Base-by-base conservation (phyloP, 92 coral and sea anemone genomes). In the Epizoanthus rinbou region DNA sequence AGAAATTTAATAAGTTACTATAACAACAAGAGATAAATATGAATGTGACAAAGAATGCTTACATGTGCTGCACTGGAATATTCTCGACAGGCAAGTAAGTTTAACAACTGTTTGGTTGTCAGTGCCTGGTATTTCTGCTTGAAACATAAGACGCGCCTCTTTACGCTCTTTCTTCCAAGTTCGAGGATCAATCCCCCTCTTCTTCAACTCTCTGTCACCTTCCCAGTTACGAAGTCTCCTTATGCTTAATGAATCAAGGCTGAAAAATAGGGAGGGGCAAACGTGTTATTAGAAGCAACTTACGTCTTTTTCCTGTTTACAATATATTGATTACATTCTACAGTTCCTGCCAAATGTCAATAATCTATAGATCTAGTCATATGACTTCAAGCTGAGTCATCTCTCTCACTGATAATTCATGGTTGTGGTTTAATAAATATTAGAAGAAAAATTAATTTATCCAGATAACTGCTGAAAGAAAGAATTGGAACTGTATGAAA, bases 41-140 rank as follows among this genome's bases (percentile, higher is more conserved):
- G 31, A 16, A 17, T 0, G 33, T 31, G 16, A 8, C 17, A 69
- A 25, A 14, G 23, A 50, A 35, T 10, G 87, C 95, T 92, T 71
- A 94, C 95, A 94, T 81, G 95, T 89, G 90, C 99, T 97, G 65
- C 99, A 97, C 89, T 97, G 98, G 94, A 97, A 97, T 58, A 97
- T 90, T 89, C 93, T 94, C 6, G 99, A 97, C 72, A 91, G 95
- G 90, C 97, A 97, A 10, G 92, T 87, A 65, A 97, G 83, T 73
- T 89, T 92, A 8, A 79, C 53, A n/a, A 85, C 86, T 43, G 93
- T 88, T 68, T 65, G 82, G 28, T 90, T 93, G 83, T 87, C 84
- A 62, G 80, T 75, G 54, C 75, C 93, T 66, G 98, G 97, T 58
- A 97, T 85, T 83, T 94, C 98, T 83, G 99, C 99, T 86, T 93